Evolutionary conservation across 2,888 invertebrate species (phyloP).

Genomic region (Drosophila anceps): DNA sequence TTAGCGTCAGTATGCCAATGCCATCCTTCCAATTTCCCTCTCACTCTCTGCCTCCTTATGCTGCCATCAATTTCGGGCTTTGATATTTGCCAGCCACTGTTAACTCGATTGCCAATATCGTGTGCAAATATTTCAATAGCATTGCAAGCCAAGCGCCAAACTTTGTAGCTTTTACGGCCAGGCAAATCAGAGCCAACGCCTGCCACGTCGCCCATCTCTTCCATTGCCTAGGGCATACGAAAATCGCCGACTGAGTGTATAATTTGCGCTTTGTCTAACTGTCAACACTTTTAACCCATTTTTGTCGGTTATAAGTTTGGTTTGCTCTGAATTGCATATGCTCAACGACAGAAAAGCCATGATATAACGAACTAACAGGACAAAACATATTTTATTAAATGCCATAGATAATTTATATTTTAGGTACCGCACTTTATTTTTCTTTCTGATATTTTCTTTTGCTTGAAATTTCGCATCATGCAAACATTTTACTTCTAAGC

Average conservation of each 20-base stretch:
- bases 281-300: constrained; percentile 79
- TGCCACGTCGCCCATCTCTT: constrained; percentile 24
- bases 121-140: constrained; percentile 74
- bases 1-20: constrained; percentile 28
- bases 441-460: neutral
- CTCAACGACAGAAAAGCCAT: constrained; percentile 33
- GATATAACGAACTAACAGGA: neutral
- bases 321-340: constrained; percentile 42
- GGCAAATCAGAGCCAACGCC: constrained; percentile 56
- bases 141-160: constrained; percentile 57
- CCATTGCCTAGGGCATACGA: constrained; percentile 37
- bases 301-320: constrained; percentile 63
- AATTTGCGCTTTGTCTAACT: constrained; percentile 77
- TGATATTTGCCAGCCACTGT: constrained; percentile 66
- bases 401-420: neutral
- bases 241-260: constrained; percentile 57
- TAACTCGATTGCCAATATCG: constrained; percentile 77
- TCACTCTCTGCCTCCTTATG: neutral
- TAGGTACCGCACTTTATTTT: neutral
- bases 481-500: constrained; percentile 1
- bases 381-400: neutral
- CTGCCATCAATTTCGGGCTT: constrained; percentile 17
- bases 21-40: neutral
- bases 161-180: constrained; percentile 61
- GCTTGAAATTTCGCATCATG: too few relatives aligned